These are phyloP conservation scores for Silurus meridionalis DNA, from an alignment of 2,113 vertebrate species.

Conservation along the genomic window DNA sequence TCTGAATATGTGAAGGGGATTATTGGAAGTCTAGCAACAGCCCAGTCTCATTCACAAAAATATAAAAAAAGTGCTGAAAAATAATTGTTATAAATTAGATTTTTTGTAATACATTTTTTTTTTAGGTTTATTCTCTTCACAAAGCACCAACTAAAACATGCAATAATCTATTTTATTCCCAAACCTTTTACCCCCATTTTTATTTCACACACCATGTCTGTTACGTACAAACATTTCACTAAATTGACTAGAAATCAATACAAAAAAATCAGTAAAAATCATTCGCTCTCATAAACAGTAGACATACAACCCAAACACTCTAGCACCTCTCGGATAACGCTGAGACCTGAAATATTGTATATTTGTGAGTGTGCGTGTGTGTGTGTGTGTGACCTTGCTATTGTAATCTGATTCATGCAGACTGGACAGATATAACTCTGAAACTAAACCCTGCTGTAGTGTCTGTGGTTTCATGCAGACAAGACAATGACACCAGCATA, in stretches of 20 bases:
- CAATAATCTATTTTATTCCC: background rate
- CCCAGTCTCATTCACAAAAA: background rate
- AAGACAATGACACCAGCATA: slow-evolving; percentile 62
- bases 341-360: slow-evolving; percentile 45
- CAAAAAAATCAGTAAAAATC: background rate
- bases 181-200: background rate
- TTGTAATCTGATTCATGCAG: slow-evolving; percentile 52
- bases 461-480: slow-evolving; percentile 59
- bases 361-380: slow-evolving; percentile 27
- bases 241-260: background rate
- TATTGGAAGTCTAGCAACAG: background rate
- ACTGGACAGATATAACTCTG: slow-evolving; percentile 59
- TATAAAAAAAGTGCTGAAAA: background rate
- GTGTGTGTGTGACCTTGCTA: slow-evolving; percentile 55
- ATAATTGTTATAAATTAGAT: no score
- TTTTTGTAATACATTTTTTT: background rate
- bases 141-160: background rate
- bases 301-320: slow-evolving; percentile 40
- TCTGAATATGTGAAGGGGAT: background rate
- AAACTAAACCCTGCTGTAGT: slow-evolving; percentile 59
- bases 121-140: background rate
- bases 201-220: background rate
- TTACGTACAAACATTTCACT: background rate
- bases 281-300: background rate
- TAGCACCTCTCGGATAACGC: slow-evolving; percentile 21